A percentile compares a stretch with the other conserved stretches of the same genome.
Conservation (phyloP, 2,797 vertebrate genomes). For the Hoplostethus atlanticus region DNA sequence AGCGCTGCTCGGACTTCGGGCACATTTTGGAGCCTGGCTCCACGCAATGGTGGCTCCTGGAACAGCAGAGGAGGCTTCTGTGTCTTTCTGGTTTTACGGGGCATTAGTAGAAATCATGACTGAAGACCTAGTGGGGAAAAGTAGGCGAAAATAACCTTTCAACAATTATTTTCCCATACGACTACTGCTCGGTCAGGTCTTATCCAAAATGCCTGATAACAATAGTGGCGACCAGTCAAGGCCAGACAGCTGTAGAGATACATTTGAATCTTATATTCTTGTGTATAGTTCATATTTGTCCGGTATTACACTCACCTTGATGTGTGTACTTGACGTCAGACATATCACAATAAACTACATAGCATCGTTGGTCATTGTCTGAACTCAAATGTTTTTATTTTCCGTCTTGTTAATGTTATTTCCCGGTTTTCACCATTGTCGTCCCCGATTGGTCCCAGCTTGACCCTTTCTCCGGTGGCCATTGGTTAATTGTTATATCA, state of each 20-base stretch:
- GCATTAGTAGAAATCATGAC: conserved; percentile 86
- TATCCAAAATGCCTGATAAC: neutral
- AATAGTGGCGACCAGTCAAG: neutral
- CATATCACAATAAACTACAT: neutral
- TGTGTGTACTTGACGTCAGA: conserved; percentile 1
- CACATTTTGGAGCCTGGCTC: conserved; percentile 77
- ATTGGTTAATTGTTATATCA: conserved; percentile 72
- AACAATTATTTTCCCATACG: neutral
- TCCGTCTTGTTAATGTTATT: conserved; percentile 26
- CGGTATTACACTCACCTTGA: conserved; percentile 34
- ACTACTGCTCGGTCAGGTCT: neutral
- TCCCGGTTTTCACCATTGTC: conserved; percentile 49
- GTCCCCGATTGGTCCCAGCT: conserved; percentile 35
- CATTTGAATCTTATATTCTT: neutral
- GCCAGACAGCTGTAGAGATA: neutral
- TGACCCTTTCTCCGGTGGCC: accelerated
- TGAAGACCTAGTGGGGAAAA: conserved; percentile 19
- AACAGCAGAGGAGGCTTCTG: conserved; percentile 87
- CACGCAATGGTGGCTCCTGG: conserved; percentile 83
- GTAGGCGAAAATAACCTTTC: neutral
- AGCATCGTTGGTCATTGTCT: neutral
- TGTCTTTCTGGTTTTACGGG: conserved; percentile 84
- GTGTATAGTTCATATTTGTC: neutral
- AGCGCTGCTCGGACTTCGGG: conserved; percentile 69
- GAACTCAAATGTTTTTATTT: conserved; percentile 12